Evolutionary conservation across 2,797 vertebrate species (phyloP).

Genomic region (Eidolon dupreanum): DNA sequence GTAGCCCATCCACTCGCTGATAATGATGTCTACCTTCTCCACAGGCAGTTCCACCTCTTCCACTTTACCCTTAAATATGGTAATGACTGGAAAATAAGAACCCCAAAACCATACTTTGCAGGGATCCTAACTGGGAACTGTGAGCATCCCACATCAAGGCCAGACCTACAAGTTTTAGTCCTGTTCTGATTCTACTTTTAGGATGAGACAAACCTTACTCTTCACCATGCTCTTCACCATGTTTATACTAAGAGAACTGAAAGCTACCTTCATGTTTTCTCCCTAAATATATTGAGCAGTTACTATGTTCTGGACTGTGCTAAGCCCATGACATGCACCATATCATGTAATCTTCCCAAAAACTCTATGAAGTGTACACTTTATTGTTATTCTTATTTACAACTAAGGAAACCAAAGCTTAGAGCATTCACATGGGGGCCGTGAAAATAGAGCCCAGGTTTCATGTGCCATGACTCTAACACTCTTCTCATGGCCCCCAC

Average conservation of each 20-base stretch:
- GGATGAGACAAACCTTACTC: neutral
- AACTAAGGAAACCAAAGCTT: neutral
- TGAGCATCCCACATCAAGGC: neutral
- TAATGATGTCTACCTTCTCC: slow-evolving; percentile 97
- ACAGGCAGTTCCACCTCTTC: slow-evolving; percentile 98
- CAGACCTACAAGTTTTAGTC: neutral
- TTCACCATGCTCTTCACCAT: neutral
- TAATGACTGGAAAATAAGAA: slow-evolving; percentile 93
- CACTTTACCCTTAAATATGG: slow-evolving; percentile 98
- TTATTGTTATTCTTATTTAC: neutral
- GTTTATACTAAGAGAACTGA: neutral
- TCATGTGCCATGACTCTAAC: neutral
- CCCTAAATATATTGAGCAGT: neutral
- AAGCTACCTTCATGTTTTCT: neutral
- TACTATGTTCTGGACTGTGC: neutral
- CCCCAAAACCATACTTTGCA: slow-evolving; percentile 73
- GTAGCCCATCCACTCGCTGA: slow-evolving; percentile 99
- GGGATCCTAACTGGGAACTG: neutral
- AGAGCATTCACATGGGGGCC: neutral
- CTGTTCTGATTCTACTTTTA: neutral
- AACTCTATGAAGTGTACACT: neutral
- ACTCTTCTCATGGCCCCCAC: neutral
- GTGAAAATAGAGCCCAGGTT: neutral
- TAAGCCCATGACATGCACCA: accelerated
- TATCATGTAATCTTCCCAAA: neutral